phyloP scores from a whole-genome alignment of 37 sponge, comb jelly and placozoan species.

The Haliclona indistincta region DNA sequence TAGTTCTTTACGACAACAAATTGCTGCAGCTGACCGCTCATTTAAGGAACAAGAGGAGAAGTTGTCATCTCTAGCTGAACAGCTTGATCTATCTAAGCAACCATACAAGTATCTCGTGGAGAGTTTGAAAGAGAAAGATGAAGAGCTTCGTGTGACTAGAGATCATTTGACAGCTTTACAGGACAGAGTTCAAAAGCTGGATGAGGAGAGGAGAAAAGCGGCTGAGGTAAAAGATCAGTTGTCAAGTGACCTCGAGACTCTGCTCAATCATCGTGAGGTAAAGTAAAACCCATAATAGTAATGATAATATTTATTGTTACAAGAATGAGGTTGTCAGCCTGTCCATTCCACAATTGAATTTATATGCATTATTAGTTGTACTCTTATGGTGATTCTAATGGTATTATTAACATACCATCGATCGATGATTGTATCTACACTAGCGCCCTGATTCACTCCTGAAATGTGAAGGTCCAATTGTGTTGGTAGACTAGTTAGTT shows the following conservation, averaged over 20 bases:
- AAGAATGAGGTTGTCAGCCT: too few species aligned
- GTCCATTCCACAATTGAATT: too few species aligned
- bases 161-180: constrained; percentile 15
- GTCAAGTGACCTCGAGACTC: constrained; percentile 73
- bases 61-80: not conserved
- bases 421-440: too few species aligned
- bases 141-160: constrained; percentile 10
- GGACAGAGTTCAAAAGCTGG: constrained; percentile 17
- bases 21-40: constrained; percentile 6
- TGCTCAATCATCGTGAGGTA: constrained; percentile 76
- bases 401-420: too few species aligned
- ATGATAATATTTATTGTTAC: too few species aligned
- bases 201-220: constrained; percentile 27
- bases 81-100: constrained; percentile 26
- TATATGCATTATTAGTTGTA: too few species aligned
- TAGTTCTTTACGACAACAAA: constrained; percentile 35
- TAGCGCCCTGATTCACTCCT: too few species aligned
- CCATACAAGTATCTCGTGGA: constrained; percentile 69
- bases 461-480: too few species aligned
- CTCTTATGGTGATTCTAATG: too few species aligned
- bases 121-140: constrained; percentile 48
- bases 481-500: too few species aligned
- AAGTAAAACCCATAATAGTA: not conserved
- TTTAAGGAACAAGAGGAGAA: constrained; percentile 47
- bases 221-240: constrained; percentile 51